Percentiles rank a stretch among this genome's conserved stretches.
Conservation (phyloP, 2,888 invertebrate species). For the Axea sp. region DNA sequence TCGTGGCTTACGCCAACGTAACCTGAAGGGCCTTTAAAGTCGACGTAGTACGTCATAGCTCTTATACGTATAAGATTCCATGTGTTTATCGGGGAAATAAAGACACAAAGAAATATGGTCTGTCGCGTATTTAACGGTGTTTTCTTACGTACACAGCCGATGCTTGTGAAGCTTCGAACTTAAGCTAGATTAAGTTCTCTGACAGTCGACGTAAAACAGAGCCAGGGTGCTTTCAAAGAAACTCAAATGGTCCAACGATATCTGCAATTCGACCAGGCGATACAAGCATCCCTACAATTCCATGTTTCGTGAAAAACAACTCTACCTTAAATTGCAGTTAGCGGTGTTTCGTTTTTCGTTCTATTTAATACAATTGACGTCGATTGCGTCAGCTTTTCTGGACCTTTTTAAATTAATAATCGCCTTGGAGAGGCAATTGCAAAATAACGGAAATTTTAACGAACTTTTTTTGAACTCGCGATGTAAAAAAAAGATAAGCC, state of each 20-base stretch:
- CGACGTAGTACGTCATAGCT: too few species aligned
- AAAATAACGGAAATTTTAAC: too few species aligned
- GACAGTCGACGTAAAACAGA: constrained; percentile 30
- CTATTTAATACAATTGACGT: constrained; percentile 9
- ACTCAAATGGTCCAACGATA: constrained; percentile 24
- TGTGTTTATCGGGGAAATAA: neutral
- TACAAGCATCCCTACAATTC: constrained; percentile 15
- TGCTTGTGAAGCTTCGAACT: constrained; percentile 23
- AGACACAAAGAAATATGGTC: constrained; percentile 8
- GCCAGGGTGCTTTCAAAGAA: constrained; percentile 26
- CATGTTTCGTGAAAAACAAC: constrained; percentile 35
- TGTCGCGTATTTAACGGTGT: constrained; percentile 17
- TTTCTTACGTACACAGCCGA: constrained; percentile 2
- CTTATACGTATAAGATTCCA: too few species aligned
- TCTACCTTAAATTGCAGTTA: constrained; percentile 28
- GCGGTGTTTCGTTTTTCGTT: constrained; percentile 12
- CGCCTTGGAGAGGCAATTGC: too few species aligned
- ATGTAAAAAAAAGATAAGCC: too few species aligned
- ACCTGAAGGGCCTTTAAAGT: too few species aligned
- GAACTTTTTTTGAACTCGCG: too few species aligned
- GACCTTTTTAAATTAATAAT: too few species aligned
- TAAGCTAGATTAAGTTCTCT: constrained; percentile 43
- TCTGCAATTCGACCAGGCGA: constrained; percentile 39
- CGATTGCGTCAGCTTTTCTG: too few species aligned
- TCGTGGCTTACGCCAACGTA: too few species aligned